Percentiles rank a stretch among this genome's conserved stretches.
These are phyloP conservation scores for Microcebus tavaratra DNA, from an alignment of 2,113 vertebrate genomes.

Conservation along the genomic window DNA sequence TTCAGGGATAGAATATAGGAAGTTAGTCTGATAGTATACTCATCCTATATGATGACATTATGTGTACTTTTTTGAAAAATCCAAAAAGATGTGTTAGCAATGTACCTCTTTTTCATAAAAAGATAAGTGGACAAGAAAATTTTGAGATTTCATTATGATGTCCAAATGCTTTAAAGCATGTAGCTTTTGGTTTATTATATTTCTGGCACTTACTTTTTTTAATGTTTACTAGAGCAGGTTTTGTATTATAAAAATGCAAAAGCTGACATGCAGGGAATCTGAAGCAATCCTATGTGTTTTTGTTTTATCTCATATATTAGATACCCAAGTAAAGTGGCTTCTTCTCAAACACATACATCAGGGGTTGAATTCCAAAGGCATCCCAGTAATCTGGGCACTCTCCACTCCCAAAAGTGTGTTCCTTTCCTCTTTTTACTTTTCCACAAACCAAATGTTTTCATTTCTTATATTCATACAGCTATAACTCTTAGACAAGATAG, in stretches of 20 bases:
- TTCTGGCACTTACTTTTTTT: background rate
- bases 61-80: background rate
- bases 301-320: background rate
- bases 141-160: background rate
- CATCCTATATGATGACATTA: background rate
- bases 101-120: slow-evolving; percentile 9
- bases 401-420: background rate
- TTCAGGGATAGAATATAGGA: background rate
- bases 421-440: background rate
- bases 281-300: background rate
- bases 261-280: background rate
- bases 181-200: background rate
- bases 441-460: background rate
- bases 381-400: background rate
- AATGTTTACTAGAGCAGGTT: background rate
- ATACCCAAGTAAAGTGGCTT: background rate
- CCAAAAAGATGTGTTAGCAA: background rate
- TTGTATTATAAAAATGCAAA: background rate
- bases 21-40: background rate
- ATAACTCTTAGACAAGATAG: background rate
- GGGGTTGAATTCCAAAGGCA: background rate
- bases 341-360: background rate
- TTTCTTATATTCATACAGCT: background rate
- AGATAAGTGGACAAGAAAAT: background rate
- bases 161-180: background rate